Percentiles rank a stretch among this genome's conserved stretches.
These are phyloP conservation scores for Diarsia mendica DNA, from an alignment of 2,888 invertebrate genomes.

Conservation along the genomic window DNA sequence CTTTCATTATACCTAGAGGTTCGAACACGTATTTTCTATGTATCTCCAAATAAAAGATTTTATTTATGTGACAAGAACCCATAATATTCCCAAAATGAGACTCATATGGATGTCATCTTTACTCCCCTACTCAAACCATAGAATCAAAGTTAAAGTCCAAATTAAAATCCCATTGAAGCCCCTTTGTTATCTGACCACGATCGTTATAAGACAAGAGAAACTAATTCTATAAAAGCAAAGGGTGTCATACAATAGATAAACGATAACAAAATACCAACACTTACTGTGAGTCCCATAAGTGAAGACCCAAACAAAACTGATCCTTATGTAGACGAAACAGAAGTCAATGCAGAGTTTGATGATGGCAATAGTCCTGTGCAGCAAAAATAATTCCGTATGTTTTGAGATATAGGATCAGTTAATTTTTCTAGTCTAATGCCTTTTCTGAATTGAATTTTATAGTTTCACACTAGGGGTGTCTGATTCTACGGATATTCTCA, in stretches of 20 bases:
- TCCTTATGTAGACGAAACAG: constrained; percentile 64
- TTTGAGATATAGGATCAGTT: constrained; percentile 85
- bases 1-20: not conserved
- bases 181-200: constrained; percentile 85
- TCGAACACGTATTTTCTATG: not conserved
- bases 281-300: constrained; percentile 33
- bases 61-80: constrained; percentile 2
- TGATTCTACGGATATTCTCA: constrained; percentile 75
- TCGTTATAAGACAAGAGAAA: constrained; percentile 84
- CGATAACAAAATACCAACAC: constrained; percentile 71
- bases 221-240: constrained; percentile 85
- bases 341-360: constrained; percentile 36
- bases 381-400: constrained; percentile 75
- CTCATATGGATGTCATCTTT: constrained; percentile 22
- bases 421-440: constrained; percentile 88
- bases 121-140: constrained; percentile 54
- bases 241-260: constrained; percentile 82
- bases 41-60: not conserved
- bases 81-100: constrained; percentile 8
- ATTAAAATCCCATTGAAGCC: constrained; percentile 81
- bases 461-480: constrained; percentile 78
- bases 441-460: constrained; percentile 79
- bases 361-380: constrained; percentile 51
- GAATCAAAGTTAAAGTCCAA: constrained; percentile 74
- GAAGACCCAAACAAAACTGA: constrained; percentile 57